Evolutionary conservation across 2,888 invertebrate genomes (phyloP).

Genomic region (Stomorhina lunata): DNA sequence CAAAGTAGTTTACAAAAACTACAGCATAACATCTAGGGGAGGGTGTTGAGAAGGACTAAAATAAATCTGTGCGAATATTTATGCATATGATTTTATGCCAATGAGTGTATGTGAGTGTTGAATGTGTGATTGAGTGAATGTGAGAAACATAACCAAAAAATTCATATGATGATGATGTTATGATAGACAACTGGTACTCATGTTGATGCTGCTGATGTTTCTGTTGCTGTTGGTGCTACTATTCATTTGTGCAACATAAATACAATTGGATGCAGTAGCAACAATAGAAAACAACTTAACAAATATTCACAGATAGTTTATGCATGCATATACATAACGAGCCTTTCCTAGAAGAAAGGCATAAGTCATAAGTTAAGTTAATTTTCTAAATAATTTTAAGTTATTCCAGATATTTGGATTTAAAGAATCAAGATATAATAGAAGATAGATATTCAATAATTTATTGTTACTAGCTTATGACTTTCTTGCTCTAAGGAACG

Average conservation of each 20-base stretch:
- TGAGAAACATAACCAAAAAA: conserved; percentile 27
- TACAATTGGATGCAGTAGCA: not conserved
- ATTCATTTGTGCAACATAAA: too few relatives aligned
- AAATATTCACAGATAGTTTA: conserved; percentile 40
- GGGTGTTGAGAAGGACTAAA: not conserved
- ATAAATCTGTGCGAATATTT: conserved; percentile 1
- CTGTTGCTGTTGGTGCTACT: not conserved
- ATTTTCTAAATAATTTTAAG: too few relatives aligned
- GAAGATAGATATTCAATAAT: too few relatives aligned
- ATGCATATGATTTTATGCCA: not conserved
- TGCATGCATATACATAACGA: too few relatives aligned
- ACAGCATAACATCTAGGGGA: not conserved
- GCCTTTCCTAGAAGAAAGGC: too few relatives aligned
- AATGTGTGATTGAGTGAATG: not conserved
- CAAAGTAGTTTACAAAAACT: not conserved
- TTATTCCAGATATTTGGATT: too few relatives aligned
- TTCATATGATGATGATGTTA: conserved; percentile 23
- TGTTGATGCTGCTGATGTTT: not conserved
- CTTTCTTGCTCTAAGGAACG: too few relatives aligned
- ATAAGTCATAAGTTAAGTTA: too few relatives aligned
- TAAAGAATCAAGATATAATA: too few relatives aligned
- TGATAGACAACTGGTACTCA: conserved; percentile 8
- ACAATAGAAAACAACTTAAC: not conserved
- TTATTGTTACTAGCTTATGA: too few relatives aligned
- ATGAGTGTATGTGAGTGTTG: not conserved